Percentiles rank a stretch among this genome's conserved stretches.
Evolutionary conservation across 2,888 invertebrate species (phyloP).

Genomic region (Neria commutata): DNA sequence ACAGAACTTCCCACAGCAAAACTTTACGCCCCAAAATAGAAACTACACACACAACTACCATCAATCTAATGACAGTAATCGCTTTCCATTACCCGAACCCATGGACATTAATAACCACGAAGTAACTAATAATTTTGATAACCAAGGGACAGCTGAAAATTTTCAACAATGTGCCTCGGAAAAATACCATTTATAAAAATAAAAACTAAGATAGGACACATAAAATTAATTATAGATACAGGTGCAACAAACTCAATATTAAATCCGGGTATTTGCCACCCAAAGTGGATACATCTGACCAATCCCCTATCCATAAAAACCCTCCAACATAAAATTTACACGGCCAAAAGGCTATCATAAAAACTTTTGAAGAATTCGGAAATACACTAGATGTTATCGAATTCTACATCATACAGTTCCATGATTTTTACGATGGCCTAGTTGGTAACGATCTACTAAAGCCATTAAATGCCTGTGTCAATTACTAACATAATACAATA

Average conservation of each 20-base stretch:
- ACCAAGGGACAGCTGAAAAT: slow-evolving; percentile 13
- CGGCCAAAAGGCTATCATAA: slow-evolving; percentile 15
- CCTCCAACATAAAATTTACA: slow-evolving; percentile 11
- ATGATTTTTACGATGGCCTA: slow-evolving; percentile 23
- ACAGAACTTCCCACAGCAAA: neutral
- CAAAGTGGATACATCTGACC: slow-evolving; percentile 10
- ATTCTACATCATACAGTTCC: slow-evolving; percentile 19
- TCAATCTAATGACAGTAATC: neutral
- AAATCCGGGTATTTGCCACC: slow-evolving; percentile 21
- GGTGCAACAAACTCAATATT: slow-evolving; percentile 21
- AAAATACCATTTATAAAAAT: slow-evolving; percentile 25
- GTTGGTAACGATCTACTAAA: slow-evolving; percentile 22
- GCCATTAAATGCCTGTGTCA: slow-evolving; percentile 11
- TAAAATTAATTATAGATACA: slow-evolving; percentile 28
- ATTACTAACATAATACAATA: slow-evolving; percentile 13
- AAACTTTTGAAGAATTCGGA: slow-evolving; percentile 18
- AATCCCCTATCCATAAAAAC: slow-evolving; percentile 12
- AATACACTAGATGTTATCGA: slow-evolving; percentile 12
- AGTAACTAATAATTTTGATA: neutral
- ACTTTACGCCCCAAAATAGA: slow-evolving; percentile 1
- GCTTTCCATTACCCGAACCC: slow-evolving; percentile 18
- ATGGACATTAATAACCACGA: slow-evolving; percentile 23
- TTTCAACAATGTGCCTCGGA: slow-evolving; percentile 17
- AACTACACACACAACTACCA: neutral
- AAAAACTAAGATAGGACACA: slow-evolving; percentile 12